phyloP scores from a whole-genome alignment of 2,888 invertebrate genomes.

The Polydesmus complanatus region DNA sequence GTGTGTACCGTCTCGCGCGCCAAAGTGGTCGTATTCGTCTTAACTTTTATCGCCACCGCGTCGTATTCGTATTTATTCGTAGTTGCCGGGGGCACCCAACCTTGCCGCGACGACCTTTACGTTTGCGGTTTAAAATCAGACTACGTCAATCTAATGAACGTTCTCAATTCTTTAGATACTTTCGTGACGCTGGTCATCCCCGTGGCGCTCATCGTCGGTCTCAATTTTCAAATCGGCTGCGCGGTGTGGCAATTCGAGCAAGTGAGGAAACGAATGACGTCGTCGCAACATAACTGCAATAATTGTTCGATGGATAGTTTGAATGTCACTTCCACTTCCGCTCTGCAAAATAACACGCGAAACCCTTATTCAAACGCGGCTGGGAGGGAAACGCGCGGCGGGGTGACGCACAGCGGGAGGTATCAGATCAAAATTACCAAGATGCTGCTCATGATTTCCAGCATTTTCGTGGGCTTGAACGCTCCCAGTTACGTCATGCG shows the following conservation, averaged over 20 bases:
- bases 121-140: conserved; percentile 37
- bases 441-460: conserved; percentile 67
- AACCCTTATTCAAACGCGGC: neutral
- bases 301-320: neutral
- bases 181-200: conserved; percentile 58
- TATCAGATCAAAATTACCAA: conserved; percentile 44
- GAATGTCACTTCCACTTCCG: neutral
- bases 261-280: conserved; percentile 1
- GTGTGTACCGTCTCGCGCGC: conserved; percentile 60
- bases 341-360: neutral
- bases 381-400: neutral
- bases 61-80: conserved; percentile 41
- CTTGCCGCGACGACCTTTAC: conserved; percentile 20
- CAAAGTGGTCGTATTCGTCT: conserved; percentile 42
- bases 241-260: conserved; percentile 39
- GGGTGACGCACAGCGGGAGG: conserved; percentile 1
- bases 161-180: conserved; percentile 57
- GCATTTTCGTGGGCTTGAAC: conserved; percentile 61
- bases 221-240: conserved; percentile 55
- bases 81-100: conserved; percentile 34
- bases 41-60: conserved; percentile 41
- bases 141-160: conserved; percentile 42
- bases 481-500: conserved; percentile 16
- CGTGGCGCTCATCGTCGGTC: conserved; percentile 49
- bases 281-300: neutral